Conservation (phyloP, 1,140 invertebrate species). For the Sipha flava region DNA sequence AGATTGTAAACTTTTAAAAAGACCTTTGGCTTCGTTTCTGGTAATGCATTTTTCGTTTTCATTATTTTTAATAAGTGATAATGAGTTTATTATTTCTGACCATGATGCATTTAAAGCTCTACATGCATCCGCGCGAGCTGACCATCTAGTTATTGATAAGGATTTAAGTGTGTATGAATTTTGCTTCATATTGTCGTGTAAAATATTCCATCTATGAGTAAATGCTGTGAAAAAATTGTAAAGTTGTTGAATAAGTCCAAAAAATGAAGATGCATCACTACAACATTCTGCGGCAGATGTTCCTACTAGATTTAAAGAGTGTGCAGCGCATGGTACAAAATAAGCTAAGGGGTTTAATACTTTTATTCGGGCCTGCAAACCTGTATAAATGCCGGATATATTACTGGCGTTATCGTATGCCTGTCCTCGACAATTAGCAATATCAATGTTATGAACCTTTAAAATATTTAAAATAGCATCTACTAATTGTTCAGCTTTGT, state of each 20-base stretch:
- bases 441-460: constrained; percentile 36
- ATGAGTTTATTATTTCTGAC: not conserved
- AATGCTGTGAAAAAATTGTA: constrained; percentile 39
- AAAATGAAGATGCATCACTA: constrained; percentile 36
- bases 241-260: constrained; percentile 37
- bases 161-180: constrained; percentile 28
- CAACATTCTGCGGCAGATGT: constrained; percentile 41
- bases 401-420: constrained; percentile 42
- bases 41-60: constrained; percentile 22
- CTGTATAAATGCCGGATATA: constrained; percentile 40
- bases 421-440: constrained; percentile 40
- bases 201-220: constrained; percentile 36
- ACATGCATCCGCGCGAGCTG: constrained; percentile 34
- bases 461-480: constrained; percentile 33
- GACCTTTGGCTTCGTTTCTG: not conserved
- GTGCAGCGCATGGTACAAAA: constrained; percentile 41
- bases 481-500: constrained; percentile 30
- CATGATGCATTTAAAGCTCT: not conserved
- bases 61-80: constrained; percentile 18
- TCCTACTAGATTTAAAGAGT: constrained; percentile 41
- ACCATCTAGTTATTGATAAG: constrained; percentile 35
- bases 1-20: constrained; percentile 21
- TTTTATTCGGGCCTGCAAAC: constrained; percentile 38
- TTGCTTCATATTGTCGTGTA: constrained; percentile 24
- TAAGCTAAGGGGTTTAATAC: constrained; percentile 36